Evolutionary conservation across 2,113 vertebrate species (phyloP).

Genomic region (Drymodes brunneopygia): DNA sequence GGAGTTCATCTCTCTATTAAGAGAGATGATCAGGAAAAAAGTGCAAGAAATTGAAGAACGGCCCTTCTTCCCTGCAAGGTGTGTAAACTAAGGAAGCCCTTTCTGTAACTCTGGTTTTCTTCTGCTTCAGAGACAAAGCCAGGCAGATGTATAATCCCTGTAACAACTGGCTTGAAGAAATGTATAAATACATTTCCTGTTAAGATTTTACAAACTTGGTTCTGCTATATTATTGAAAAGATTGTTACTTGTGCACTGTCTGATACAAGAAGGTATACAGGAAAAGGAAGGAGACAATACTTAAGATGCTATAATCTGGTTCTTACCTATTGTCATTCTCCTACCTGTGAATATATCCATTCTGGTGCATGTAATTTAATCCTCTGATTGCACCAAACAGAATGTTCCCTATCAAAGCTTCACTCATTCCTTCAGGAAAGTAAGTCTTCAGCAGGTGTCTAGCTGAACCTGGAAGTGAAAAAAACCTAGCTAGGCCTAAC

Average conservation of each 20-base stretch:
- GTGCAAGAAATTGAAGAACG: neutral
- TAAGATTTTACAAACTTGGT: neutral
- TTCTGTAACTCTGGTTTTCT: neutral
- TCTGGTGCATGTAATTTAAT: constrained; percentile 91
- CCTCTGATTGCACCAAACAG: constrained; percentile 89
- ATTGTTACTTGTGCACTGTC: neutral
- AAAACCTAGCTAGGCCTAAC: neutral
- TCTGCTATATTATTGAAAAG: neutral
- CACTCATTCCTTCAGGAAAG: constrained; percentile 96
- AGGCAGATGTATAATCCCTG: neutral
- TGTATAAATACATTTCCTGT: neutral
- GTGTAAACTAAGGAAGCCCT: neutral
- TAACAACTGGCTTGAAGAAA: neutral
- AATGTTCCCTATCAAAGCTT: constrained; percentile 90
- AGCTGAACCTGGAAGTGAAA: constrained; percentile 84
- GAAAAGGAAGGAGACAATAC: neutral
- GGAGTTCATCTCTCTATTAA: neutral
- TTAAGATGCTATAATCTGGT: neutral
- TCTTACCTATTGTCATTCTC: neutral
- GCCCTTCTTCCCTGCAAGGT: neutral
- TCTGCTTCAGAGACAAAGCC: neutral
- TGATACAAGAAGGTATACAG: neutral
- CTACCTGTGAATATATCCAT: constrained; percentile 95
- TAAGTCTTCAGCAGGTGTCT: constrained; percentile 85
- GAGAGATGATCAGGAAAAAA: neutral